Conservation (phyloP, 92 coral and sea anemone genomes). For the Bergia sp. region DNA sequence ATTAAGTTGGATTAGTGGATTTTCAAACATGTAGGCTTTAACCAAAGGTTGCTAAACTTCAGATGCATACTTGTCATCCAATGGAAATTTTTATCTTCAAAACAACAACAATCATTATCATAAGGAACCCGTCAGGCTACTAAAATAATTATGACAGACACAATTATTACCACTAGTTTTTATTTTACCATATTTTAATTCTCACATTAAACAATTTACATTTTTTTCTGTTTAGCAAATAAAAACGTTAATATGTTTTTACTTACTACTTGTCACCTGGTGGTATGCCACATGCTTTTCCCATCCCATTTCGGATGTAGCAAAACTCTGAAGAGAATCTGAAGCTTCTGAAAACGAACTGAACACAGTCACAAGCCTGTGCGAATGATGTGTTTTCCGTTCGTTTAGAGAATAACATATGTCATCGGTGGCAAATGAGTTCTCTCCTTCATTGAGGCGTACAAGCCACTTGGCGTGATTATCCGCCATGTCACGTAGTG, state of each 20-base stretch:
- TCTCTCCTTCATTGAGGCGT: constrained; percentile 20
- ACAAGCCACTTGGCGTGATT: constrained; percentile 60
- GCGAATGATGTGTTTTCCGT: constrained; percentile 66
- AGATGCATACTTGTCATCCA: too few species aligned
- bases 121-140: too few species aligned
- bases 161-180: too few species aligned
- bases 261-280: not conserved
- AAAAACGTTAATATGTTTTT: constrained; percentile 38
- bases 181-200: too few species aligned
- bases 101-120: too few species aligned
- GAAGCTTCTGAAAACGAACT: constrained; percentile 59
- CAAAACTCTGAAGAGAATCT: constrained; percentile 47
- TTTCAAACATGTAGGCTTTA: too few species aligned
- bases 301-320: constrained; percentile 51
- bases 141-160: too few species aligned
- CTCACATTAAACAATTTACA: too few species aligned
- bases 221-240: not conserved
- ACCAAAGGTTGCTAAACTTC: too few species aligned
- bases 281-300: constrained; percentile 56
- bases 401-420: constrained; percentile 80
- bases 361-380: constrained; percentile 69
- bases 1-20: too few species aligned
- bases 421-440: constrained; percentile 28
- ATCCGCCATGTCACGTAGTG: constrained; percentile 58
- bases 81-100: too few species aligned